Base-by-base conservation (phyloP, 1,140 invertebrate species). In the Thereuonema tuberculata region DNA sequence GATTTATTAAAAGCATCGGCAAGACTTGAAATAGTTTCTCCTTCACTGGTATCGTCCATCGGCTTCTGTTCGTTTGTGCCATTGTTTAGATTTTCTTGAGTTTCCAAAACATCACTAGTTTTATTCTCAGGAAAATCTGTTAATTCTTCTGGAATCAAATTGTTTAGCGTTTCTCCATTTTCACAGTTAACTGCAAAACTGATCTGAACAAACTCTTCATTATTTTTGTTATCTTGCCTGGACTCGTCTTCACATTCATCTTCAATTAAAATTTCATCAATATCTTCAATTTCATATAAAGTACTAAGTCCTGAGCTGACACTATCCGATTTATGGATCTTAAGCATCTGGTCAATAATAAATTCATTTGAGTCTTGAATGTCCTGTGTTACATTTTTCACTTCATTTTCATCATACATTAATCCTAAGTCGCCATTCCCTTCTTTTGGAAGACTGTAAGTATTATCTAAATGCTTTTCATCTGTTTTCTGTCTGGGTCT, bases 141-240 rank as follows among this genome's bases (percentile, higher is more conserved):
- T n/a, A n/a, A n/a, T n/a, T n/a, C n/a, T 20, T 67, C 65, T 28
- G 37, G 37, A 43, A 12, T 67, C 71, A 67, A 20, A 60, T 59
- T 9, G 69, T 59, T 31, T 2, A 69, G 63, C 37, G 73, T 69
- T 26, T 75, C 69, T 26, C 74, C 72, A 5, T 76, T 74, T 23
- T 69, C 63, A n/a, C 69, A 62, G 56, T 75, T 72, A 2, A 82
- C 81, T n/a, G 37, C 9, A 12, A 12, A 61, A 21, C 64, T 62
- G 9, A 63, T 27, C 26, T 61, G 55, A 53, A 62, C 61, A 5
- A 62, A 47, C 12, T 31, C 21, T 20, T 20, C 43, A n/a, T 56
- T 54, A 1, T 55, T 55, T 20, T 28, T 24, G 52, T 47, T 53
- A 31, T 31, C 43, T 24, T 25, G 37, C 9, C 37, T 43, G n/a